Base-by-base conservation (phyloP, 2,113 vertebrate species). In the Ciconia maguari region DNA sequence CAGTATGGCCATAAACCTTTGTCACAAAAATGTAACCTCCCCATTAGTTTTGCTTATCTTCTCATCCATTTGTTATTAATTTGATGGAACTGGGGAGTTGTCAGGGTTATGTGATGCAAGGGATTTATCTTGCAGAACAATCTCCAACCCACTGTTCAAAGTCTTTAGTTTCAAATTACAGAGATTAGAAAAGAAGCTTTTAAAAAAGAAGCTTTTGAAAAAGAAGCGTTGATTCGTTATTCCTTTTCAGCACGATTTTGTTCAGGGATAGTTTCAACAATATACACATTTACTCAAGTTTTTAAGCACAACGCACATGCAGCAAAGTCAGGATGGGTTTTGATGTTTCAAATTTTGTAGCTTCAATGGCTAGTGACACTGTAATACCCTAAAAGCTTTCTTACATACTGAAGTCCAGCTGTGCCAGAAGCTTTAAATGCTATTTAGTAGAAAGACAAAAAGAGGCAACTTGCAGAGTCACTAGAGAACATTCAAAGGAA, bases 21-120 rank as follows among this genome's bases (percentile, higher is more conserved):
- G 96, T 98, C 98, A 98, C 92, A 98, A 98, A 98, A 98, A 98
- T 97, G 95, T 94, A 97, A 98, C 96, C 97, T 98, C 95, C 84
- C 86, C 92, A 97, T 97, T 97, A 97, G 80, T 97, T 98, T 96
- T 97, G 96, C 96, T 98, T 98, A 98, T 98, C 98, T 98, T 98
- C 98, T 98, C 97, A 97, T 97, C 97, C 97, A 98, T 98, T 98
- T 98, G 98, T 98, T 98, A 98, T 96, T 97, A 89, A 97, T 98
- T 98, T 98, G 97, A 98, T 97, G 97, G 98, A 98, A 97, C 97
- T 93, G 88, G 95, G 97, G 97, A 98, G 94, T 89, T 91, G 96
- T 98, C 97, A 96, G 79, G 96, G 95, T 98, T 98, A 98, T 96
- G 96, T 95, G 98, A 97, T 97, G 96, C 97, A 98, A 98, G 96